phyloP scores from a whole-genome alignment of 2,797 vertebrate genomes.

The Myotis vivesi region DNA sequence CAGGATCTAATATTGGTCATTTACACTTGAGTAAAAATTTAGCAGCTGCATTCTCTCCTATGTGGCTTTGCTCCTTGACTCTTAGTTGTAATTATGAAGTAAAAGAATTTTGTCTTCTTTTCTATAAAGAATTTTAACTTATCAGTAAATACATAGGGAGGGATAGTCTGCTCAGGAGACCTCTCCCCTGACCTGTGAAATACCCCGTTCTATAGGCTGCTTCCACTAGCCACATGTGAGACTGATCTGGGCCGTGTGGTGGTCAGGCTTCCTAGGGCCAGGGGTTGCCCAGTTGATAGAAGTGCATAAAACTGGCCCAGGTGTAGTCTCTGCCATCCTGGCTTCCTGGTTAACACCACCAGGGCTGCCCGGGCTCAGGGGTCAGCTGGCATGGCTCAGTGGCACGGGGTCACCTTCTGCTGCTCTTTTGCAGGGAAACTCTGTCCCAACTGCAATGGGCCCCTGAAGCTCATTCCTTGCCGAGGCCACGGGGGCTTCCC shows the following conservation, averaged over 20 bases:
- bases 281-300: background rate
- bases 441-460: constrained; percentile 86
- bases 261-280: background rate
- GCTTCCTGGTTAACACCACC: background rate
- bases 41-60: background rate
- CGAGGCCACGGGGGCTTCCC: constrained; percentile 88
- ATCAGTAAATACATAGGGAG: background rate
- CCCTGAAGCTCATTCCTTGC: constrained; percentile 85
- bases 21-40: background rate
- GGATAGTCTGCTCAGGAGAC: background rate
- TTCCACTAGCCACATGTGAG: background rate
- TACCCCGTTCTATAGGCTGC: background rate
- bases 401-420: background rate
- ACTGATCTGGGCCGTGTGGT: background rate
- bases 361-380: no score
- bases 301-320: background rate
- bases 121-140: constrained; percentile 29
- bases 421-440: constrained; percentile 80
- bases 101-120: background rate
- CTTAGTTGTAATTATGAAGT: background rate
- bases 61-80: background rate
- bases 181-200: background rate
- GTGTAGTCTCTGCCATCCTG: background rate
- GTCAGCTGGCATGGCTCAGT: accelerated
- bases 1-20: background rate